Evolutionary conservation across 2,888 invertebrate genomes (phyloP), one percentile per base, ranked within the genome.

Genomic region (Hedya salicella): DNA sequence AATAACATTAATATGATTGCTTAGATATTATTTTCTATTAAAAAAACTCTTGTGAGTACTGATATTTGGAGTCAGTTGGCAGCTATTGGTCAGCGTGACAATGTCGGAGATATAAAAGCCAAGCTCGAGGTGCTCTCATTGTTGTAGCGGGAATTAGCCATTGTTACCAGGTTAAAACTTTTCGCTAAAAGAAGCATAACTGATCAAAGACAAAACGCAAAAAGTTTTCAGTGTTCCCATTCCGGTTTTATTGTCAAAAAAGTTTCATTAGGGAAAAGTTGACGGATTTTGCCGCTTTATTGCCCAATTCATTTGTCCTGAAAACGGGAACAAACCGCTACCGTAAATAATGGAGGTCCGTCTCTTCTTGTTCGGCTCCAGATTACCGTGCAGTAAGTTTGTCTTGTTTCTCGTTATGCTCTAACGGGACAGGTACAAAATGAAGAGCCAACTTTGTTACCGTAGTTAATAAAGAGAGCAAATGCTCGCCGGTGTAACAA

Each of bases 361-460:
- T 76, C 78, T 76, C 79, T 81, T 79, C 79, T 79, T 78, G 73
- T 73, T 71, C 75, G 74, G 75, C 75, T 78, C 81, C 75, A 80
- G 85, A 86, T 87, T 87, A 87, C 82, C 84, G 83, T 81, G 77
- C 82, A 80, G 78, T 78, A 83, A 87, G 86, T 87, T 88, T 83
- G 80, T 81, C 81, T 83, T 80, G 76, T 75, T 78, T 71, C 75
- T 80, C 74, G 82, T 83, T 83, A 81, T 77, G 75, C 75, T 78
- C 73, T 76, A 81, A 81, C 79, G 74, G 78, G 60, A 54, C 66
- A 66, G 52, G 54, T 54, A 66, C 48, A 81, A 83, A 77, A 75
- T 76, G 72, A 75, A 76, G 70, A 77, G 73, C 78, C 77, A 86
- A 84, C 81, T 85, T 83, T 79, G 75, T 80, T 81, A 75, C 72